Conservation (phyloP, 2,888 invertebrate genomes). For the Mallateleia sp. region DNA sequence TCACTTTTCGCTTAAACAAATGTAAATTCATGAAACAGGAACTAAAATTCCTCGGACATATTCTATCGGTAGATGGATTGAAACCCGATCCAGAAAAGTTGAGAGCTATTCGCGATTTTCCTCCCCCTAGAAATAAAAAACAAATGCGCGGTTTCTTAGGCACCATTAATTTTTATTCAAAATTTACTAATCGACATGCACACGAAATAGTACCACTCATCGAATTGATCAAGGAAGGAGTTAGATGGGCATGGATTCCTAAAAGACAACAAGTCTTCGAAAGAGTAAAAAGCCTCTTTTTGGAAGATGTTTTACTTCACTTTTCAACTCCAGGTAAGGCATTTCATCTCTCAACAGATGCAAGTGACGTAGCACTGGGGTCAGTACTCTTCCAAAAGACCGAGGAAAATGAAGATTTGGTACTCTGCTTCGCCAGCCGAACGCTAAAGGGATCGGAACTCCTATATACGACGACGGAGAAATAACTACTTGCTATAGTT, state of each 20-base stretch:
- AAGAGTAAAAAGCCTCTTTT: slow-evolving; percentile 24
- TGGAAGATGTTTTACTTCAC: neutral
- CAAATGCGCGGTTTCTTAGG: slow-evolving; percentile 51
- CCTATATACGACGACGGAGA: too few relatives aligned
- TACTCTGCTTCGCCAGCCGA: too few relatives aligned
- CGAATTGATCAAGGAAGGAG: slow-evolving; percentile 42
- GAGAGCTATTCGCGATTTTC: slow-evolving; percentile 17
- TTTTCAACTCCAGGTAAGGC: too few relatives aligned
- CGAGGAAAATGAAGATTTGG: too few relatives aligned
- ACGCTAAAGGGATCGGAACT: too few relatives aligned
- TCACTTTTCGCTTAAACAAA: too few relatives aligned
- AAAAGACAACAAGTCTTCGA: slow-evolving; percentile 51
- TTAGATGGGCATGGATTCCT: slow-evolving; percentile 38
- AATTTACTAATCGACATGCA: slow-evolving; percentile 14
- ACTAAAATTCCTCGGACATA: slow-evolving; percentile 35
- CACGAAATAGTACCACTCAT: slow-evolving; percentile 25
- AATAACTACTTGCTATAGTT: too few relatives aligned
- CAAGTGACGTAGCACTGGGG: too few relatives aligned
- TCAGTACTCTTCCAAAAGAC: too few relatives aligned
- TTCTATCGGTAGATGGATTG: slow-evolving; percentile 20
- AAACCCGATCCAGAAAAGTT: slow-evolving; percentile 50
- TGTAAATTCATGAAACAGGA: neutral
- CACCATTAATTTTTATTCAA: slow-evolving; percentile 37
- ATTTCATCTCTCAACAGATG: too few relatives aligned
- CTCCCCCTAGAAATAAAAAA: slow-evolving; percentile 23